Evolutionary conservation across 2,888 invertebrate species (phyloP).

Genomic region (Coleophora deauratella): DNA sequence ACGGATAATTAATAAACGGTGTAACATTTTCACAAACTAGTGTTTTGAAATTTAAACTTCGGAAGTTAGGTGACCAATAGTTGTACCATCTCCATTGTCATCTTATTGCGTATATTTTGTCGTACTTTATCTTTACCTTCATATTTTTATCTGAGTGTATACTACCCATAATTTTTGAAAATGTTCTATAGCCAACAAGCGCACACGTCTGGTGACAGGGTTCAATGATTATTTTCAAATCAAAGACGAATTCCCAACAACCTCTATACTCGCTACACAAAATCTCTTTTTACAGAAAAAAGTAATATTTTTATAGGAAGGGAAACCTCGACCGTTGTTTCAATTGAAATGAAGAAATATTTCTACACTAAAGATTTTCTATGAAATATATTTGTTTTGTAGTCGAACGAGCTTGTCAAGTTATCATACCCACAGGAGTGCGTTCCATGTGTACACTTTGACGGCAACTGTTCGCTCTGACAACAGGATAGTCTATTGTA

Average conservation of each 20-base stretch:
- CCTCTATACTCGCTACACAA: slow-evolving; percentile 22
- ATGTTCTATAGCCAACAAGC: slow-evolving; percentile 36
- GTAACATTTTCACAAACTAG: no score
- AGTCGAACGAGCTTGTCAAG: no score
- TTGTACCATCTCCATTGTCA: slow-evolving; percentile 32
- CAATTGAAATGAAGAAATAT: slow-evolving; percentile 14
- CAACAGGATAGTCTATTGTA: no score
- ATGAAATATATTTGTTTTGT: no score
- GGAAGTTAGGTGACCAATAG: slow-evolving; percentile 46
- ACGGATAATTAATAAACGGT: no score
- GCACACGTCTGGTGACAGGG: slow-evolving; percentile 70
- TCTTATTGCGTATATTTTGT: slow-evolving; percentile 23
- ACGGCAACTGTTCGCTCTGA: no score
- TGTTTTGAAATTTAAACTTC: no score
- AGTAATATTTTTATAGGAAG: slow-evolving; percentile 39
- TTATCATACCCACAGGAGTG: no score
- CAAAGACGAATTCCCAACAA: slow-evolving; percentile 40
- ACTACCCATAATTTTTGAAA: no score
- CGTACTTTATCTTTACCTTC: slow-evolving; percentile 3
- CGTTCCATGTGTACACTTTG: no score
- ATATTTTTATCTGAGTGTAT: no score
- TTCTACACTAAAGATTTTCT: no score
- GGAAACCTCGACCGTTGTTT: slow-evolving; percentile 47
- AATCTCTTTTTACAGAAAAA: neutral
- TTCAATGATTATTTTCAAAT: slow-evolving; percentile 57